Evolutionary conservation across 1,140 invertebrate genomes (phyloP), one percentile per base, ranked within the genome.

Genomic region (Telenomus remus): DNA sequence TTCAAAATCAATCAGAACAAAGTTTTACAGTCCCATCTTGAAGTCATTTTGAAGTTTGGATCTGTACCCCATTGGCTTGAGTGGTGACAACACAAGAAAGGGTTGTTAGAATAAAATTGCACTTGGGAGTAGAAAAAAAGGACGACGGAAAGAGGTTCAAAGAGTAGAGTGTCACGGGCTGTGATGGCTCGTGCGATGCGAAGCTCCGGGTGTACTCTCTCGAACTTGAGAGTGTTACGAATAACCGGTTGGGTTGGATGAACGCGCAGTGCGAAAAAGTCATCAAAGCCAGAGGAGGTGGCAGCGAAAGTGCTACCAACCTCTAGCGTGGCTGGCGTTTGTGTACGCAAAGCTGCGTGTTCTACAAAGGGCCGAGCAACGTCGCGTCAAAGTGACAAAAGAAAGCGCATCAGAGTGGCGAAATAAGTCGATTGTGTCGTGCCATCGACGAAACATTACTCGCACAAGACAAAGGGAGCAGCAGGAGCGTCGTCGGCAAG

Each of bases 281-380:
- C 69, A 66, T 70, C 76, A 70, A 60, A 61, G 42, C 37, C n/a
- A 33, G 27, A 55, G 47, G 53, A 63, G 64, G 57, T 77, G 64
- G 75, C 57, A 73, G 75, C 76, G 76, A 78, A 78, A 78, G 69
- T 72, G 69, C 69, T 78, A 63, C 69, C 75, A 73, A 73, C 75
- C 19, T 27, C 47, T 73, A 69, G 69, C 65, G 66, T 39, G 19
- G 19, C 19, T 27, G 64, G 35, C 51, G 8, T 47, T 39, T 16
- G 44, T 13, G 42, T 37, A 68, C 50, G 46, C 34, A 63, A 57
- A 51, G 48, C 19, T 34, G 0, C 4, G 10, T 15, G 0, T 6
- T 14, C 39, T 57, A 51, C 19, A 27, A 27, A 27, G 19, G 19
- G 19, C 6, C 6, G 63, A 42, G 14, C 33, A 14, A 14, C 11